phyloP scores from a whole-genome alignment of 2,113 vertebrate genomes.

The Chaenocephalus aceratus region DNA sequence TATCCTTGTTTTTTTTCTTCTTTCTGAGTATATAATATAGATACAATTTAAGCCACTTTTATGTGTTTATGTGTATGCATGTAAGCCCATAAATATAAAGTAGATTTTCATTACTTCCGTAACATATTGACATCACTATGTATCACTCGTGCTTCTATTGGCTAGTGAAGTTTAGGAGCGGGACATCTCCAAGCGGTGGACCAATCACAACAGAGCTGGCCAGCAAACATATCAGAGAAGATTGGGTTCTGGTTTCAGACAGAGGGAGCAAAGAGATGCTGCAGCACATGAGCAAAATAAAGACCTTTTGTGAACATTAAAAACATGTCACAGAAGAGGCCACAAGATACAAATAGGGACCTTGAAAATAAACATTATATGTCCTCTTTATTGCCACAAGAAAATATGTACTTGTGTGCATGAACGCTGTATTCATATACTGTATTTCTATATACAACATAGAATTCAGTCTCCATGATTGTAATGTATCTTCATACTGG shows the following conservation, averaged over 20 bases:
- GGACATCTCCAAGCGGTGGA: too few relatives aligned
- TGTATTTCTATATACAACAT: not conserved
- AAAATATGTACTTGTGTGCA: not conserved
- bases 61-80: not conserved
- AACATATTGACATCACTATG: too few relatives aligned
- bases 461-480: conserved; percentile 27
- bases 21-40: not conserved
- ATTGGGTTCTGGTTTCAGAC: too few relatives aligned
- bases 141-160: too few relatives aligned
- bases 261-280: too few relatives aligned
- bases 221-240: too few relatives aligned
- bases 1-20: not conserved
- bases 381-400: not conserved
- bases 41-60: not conserved
- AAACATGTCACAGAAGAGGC: too few relatives aligned
- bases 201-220: too few relatives aligned
- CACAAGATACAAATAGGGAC: too few relatives aligned
- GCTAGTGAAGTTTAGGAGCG: too few relatives aligned
- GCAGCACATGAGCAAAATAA: too few relatives aligned
- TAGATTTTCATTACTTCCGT: not conserved
- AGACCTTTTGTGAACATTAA: too few relatives aligned
- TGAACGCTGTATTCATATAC: not conserved
- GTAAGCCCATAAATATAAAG: not conserved
- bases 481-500: conserved; percentile 58
- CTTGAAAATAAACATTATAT: not conserved